Percentiles rank a stretch among this genome's conserved stretches.
Conservation (phyloP, 2,113 vertebrate genomes). For the Chaetops frenatus region DNA sequence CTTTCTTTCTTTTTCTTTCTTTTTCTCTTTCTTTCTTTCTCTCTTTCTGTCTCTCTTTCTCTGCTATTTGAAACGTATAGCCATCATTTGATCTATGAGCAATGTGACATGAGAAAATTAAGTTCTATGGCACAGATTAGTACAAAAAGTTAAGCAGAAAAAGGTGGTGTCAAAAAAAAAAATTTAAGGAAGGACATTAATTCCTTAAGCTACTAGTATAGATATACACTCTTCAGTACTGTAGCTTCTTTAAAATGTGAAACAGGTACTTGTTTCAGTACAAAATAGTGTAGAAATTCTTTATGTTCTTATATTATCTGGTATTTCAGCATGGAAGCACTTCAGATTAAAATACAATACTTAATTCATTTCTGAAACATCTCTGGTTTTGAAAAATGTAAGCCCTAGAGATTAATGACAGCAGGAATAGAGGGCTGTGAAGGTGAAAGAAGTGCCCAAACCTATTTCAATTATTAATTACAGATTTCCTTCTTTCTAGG, state of each 20-base stretch:
- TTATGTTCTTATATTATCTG: background rate
- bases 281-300: background rate
- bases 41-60: too few species aligned
- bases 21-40: rapidly evolving
- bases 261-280: background rate
- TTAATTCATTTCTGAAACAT: background rate
- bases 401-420: background rate
- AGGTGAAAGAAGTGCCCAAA: background rate
- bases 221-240: background rate
- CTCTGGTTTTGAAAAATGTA: background rate
- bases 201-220: background rate
- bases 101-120: background rate
- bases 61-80: background rate
- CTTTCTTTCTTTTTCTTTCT: rapidly evolving
- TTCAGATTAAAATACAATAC: background rate
- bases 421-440: background rate
- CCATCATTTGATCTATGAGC: background rate
- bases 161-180: background rate
- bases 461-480: background rate
- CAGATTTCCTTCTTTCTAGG: background rate
- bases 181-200: background rate
- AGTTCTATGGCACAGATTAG: background rate
- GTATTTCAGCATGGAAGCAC: background rate
- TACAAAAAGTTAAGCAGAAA: background rate
- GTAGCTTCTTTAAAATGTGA: background rate